Evolutionary conservation across 1,140 invertebrate genomes (phyloP).

Genomic region (Leptinotarsa lineolata): DNA sequence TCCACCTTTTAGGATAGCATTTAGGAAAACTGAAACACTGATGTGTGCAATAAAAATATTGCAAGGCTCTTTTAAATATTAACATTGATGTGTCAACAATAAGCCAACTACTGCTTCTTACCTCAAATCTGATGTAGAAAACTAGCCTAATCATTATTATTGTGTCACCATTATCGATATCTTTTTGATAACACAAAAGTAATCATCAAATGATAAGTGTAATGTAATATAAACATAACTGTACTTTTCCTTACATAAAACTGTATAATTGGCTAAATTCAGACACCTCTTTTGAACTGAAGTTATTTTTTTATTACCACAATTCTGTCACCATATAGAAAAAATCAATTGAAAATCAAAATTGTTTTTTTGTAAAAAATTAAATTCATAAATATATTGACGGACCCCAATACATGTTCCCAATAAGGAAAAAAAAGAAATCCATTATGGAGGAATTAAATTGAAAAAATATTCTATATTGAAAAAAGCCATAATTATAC

Average conservation of each 20-base stretch:
- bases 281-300: no score
- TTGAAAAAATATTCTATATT: background rate
- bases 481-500: background rate
- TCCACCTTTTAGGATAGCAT: no score
- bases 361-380: no score
- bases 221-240: background rate
- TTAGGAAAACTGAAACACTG: no score
- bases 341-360: no score
- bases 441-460: background rate
- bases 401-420: no score
- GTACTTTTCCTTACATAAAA: background rate
- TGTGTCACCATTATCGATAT: constrained; percentile 13
- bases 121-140: constrained; percentile 12
- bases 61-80: constrained; percentile 4
- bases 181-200: background rate
- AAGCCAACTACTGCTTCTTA: constrained; percentile 32
- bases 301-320: no score
- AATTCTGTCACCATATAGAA: no score
- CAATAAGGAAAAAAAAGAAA: no score
- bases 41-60: no score
- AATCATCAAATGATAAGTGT: background rate
- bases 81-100: constrained; percentile 40
- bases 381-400: no score
- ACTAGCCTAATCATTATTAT: constrained; percentile 21
- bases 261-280: constrained; percentile 25